Base-by-base conservation (phyloP, 2,797 vertebrate species). In the Diplodus puntazzo region DNA sequence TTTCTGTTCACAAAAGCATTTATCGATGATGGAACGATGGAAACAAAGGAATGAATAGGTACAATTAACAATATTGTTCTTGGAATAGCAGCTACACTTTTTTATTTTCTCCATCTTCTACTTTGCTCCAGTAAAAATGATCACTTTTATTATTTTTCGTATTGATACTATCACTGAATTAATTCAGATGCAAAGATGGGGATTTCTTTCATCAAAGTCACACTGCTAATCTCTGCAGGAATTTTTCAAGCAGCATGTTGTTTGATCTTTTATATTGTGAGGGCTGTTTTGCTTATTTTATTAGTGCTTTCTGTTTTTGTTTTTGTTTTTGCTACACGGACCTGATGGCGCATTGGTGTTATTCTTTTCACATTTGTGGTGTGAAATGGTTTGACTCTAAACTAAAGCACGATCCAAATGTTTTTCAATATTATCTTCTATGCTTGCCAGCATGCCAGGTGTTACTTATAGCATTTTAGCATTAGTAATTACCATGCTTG, bases 121-220 rank as follows among this genome's bases (percentile, higher is more conserved):
- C 66, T 68, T 68, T 64, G 1, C 57, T 60, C 21, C 64, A 52
- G 42, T 60, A 48, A 23, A 70, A 66, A 64, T 64, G 9, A 39
- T 39, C 39, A 3, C 39, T 39, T 34, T 39, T 39, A 11, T 39
- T 39, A 39, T 39, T 10, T 39, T n/a, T 57, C 50, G 63, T 60
- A 83, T 39, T 39, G 7, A 10, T 11, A 82, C 86, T 79, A 77
- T 53, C 23, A 21, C 53, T 63, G 58, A 77, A 86, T 61, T 61
- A 25, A 64, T 72, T 75, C 17, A 25, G 27, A 39, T 21, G 12
- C 0, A 2, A 39, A 21, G 9, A 68, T 7, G 21, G 7, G 16
- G 48, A 21, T 69, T 76, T 39, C 12, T 27, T 58, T 72, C 20
- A 63, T 73, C 48, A 73, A 85, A 76, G 54, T 43, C 54, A 6